Percentiles rank a stretch among this genome's conserved stretches.
Conservation (phyloP, 2,797 vertebrate species). For the Capromys pilorides region DNA sequence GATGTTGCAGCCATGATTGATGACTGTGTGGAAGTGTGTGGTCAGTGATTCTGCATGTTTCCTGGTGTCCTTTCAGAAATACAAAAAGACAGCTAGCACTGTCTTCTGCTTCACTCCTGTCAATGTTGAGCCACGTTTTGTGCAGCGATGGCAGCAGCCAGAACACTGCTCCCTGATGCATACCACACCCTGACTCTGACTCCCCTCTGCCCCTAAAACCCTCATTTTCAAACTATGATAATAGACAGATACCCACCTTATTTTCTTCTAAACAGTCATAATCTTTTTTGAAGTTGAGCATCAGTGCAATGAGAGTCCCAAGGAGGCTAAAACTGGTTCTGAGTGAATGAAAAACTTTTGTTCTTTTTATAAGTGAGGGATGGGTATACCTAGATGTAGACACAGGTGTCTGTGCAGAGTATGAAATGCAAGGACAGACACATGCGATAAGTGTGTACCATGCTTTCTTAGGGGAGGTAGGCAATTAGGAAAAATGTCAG, state of each 20-base stretch:
- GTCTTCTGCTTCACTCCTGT: neutral
- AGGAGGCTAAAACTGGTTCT: neutral
- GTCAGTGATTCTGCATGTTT: rapidly evolving
- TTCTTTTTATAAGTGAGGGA: neutral
- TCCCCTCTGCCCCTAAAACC: rapidly evolving
- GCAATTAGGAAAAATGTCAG: neutral
- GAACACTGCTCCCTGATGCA: rapidly evolving
- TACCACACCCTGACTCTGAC: rapidly evolving
- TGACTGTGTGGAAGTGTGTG: rapidly evolving
- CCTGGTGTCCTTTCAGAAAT: neutral
- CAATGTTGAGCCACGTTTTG: rapidly evolving
- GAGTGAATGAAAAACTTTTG: neutral
- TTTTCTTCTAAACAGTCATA: neutral
- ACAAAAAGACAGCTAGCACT: rapidly evolving
- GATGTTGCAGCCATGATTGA: rapidly evolving
- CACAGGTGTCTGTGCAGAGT: rapidly evolving
- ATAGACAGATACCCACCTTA: rapidly evolving
- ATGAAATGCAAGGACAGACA: neutral
- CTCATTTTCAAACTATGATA: neutral
- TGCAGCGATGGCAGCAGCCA: rapidly evolving
- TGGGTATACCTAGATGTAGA: neutral
- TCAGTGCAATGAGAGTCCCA: neutral
- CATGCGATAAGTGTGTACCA: rapidly evolving
- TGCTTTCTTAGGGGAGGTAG: neutral
- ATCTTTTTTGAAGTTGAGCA: neutral